Base-by-base conservation (phyloP, 2,113 vertebrate species). In the Tringa solitaria region DNA sequence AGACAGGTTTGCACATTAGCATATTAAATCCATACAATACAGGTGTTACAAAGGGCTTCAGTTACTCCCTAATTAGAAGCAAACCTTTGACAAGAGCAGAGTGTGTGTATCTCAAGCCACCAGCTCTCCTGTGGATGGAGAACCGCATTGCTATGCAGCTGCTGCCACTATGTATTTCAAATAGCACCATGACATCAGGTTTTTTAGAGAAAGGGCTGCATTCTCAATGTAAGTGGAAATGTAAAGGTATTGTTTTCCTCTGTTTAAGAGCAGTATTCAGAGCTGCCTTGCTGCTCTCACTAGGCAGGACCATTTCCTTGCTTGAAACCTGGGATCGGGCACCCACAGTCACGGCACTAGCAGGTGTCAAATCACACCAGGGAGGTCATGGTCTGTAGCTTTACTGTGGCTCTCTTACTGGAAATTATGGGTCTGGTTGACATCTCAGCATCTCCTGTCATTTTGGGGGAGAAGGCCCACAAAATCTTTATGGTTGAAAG, bases 1-100 rank as follows among this genome's bases (percentile, higher is more conserved):
- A 95, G 87, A 68, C 59, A 89, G 46, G 23, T 82, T 96, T 87
- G 85, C 61, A 17, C 45, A 76, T 92, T 87, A 91, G 45, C 56
- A 20, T 84, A 57, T 76, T 69, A 92, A 95, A 91, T 82, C 53
- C 37, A 33, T 45, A 69, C 48, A 85, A 22, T 70, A 37, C 26
- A 87, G 86, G 37, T 87, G 69, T 87, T 92, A 45, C n/a, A 92
- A 89, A 63, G 33, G 68, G 37, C 45, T 84, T 95, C 27, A 24
- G 15, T 78, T 95, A 12, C 22, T 32, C 50, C 37, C 39, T 92
- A 56, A 84, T 72, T 87, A 90, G 79, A 68, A 93, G 20, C 17
- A 90, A 86, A 87, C 10, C 15, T 90, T 84, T 68, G 61, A 6
- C 78, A 89, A 84, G 80, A 92, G 33, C 45, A 65, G 35, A 17